Evolutionary conservation across 2,888 invertebrate genomes (phyloP).

Genomic region (Ophion obscuratus): DNA sequence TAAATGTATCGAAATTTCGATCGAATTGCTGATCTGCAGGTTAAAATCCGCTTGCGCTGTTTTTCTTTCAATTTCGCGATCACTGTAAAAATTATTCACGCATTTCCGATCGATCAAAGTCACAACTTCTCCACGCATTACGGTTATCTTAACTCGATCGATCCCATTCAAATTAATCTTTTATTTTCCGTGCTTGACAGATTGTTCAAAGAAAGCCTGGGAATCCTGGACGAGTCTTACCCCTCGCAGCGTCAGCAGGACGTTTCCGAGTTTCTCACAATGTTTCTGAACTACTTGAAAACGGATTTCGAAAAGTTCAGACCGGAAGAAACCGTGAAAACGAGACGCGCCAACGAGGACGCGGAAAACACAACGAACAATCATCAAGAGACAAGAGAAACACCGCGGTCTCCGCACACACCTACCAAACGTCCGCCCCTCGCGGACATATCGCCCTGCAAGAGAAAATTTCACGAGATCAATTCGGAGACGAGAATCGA

Average conservation of each 20-base stretch:
- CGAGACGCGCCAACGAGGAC: conserved; percentile 67
- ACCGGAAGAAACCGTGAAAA: background rate
- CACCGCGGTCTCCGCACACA: conserved; percentile 61
- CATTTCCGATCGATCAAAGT: background rate
- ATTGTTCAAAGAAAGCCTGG: conserved; percentile 76
- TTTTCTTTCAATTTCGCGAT: background rate
- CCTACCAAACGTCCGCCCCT: conserved; percentile 73
- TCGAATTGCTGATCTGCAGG: no score
- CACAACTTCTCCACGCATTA: background rate
- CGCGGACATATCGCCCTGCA: conserved; percentile 71
- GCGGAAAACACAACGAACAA: conserved; percentile 75
- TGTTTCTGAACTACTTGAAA: conserved; percentile 77
- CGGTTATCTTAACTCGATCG: conserved; percentile 29
- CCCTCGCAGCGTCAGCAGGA: conserved; percentile 79
- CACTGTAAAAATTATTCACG: background rate
- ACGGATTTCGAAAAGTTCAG: conserved; percentile 74
- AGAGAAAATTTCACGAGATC: conserved; percentile 53
- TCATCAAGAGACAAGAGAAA: conserved; percentile 58
- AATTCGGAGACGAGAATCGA: conserved; percentile 54
- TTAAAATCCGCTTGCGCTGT: background rate
- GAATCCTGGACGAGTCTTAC: conserved; percentile 75
- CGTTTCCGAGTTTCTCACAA: conserved; percentile 80
- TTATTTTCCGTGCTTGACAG: conserved; percentile 23
- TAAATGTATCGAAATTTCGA: background rate
- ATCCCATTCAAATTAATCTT: conserved; percentile 21